Conservation (phyloP, 2,113 vertebrate genomes). For the Centropus unirufus region DNA sequence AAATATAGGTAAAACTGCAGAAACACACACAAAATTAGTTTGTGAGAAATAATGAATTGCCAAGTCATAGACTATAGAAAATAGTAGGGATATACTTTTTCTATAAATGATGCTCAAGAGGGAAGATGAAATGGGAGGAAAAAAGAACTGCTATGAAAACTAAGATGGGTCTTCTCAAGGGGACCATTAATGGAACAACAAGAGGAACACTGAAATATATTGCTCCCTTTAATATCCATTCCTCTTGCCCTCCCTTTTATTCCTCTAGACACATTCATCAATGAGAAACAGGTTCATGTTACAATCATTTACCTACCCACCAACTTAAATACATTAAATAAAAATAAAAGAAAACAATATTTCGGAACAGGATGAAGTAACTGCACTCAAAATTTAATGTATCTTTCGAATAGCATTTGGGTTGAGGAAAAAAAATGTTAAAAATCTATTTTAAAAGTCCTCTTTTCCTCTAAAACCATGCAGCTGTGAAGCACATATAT, state of each 20-base stretch:
- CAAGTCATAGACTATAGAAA: slow-evolving; percentile 28
- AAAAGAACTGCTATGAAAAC: slow-evolving; percentile 18
- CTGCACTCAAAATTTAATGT: neutral
- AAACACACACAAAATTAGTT: neutral
- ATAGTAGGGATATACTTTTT: slow-evolving; percentile 19
- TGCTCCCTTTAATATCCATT: slow-evolving; percentile 31
- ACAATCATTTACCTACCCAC: slow-evolving; percentile 19
- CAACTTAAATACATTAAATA: neutral
- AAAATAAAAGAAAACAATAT: slow-evolving; percentile 11
- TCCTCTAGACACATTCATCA: slow-evolving; percentile 34
- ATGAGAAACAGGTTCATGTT: slow-evolving; percentile 18
- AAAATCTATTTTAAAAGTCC: neutral
- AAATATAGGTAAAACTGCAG: slow-evolving; percentile 13
- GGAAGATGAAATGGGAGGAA: neutral
- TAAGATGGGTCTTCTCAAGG: slow-evolving; percentile 27
- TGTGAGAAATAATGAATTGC: slow-evolving; percentile 15
- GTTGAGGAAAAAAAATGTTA: neutral
- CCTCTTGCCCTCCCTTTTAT: neutral
- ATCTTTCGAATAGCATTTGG: neutral
- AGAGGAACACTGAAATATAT: slow-evolving; percentile 21
- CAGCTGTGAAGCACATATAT: neutral
- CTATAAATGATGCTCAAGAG: slow-evolving; percentile 2
- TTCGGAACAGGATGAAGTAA: slow-evolving; percentile 4
- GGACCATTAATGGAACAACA: slow-evolving; percentile 14
- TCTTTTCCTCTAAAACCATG: neutral